Evolutionary conservation across 2,888 invertebrate species (phyloP), one percentile per base, ranked within the genome.

Genomic region (Habroteleia sp.): DNA sequence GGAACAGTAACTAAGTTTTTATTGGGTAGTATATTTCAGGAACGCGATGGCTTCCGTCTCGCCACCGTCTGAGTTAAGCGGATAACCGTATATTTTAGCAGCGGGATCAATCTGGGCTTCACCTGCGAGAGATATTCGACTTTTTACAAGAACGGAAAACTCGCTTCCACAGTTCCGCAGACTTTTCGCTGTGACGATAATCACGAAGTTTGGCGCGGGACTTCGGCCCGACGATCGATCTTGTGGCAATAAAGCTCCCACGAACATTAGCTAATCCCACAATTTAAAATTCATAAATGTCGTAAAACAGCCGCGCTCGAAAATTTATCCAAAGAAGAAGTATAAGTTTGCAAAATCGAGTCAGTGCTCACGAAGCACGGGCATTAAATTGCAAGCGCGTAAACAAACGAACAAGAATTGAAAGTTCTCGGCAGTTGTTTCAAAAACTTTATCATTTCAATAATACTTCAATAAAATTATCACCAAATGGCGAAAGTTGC

Each of bases 1-100:
- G 29, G 42, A 74, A 65, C 81, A 79, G 84, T 86, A 85, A 85
- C 85, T 83, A 84, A 85, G 84, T 85, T 87, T 88, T 88, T 88
- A 88, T 87, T 84, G 84, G 82, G 79, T 77, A 80, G 83, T 88
- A 85, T 85, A 84, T 85, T 84, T 85, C 79, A 79, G 62, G 80
- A 63, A 76, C 80, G 79, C 84, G 82, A 85, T 83, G 84, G 83
- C 81, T 87, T 85, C 83, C 84, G 86, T 87, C 84, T 86, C 86
- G 84, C 73, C 83, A 77, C 82, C 77, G 85, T 86, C 85, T 85
- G 83, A 87, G 80, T 84, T 84, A 81, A 84, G 82, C 83, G 84
- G 86, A 86, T 86, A 87, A 85, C 82, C 83, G 82, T 86, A 85
- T 85, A 87, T 86, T 84, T 85, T 74, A 80, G 75, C 74, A 78